Base-by-base conservation (phyloP, 2,888 invertebrate species). In the Drosophila melanosoma region DNA sequence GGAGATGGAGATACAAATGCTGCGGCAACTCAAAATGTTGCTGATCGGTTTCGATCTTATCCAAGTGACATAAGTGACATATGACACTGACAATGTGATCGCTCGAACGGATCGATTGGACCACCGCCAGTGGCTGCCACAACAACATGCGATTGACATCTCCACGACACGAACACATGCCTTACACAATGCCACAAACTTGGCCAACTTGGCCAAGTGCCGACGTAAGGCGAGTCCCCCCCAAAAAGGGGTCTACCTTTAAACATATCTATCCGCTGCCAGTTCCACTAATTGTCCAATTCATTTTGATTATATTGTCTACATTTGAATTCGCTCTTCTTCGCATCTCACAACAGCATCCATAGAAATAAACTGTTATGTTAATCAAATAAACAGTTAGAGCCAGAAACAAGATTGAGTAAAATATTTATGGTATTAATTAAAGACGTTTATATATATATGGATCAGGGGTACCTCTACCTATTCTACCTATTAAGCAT, bases 31-130 rank as follows among this genome's bases (percentile, higher is more conserved):
- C 3, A 40, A 62, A 38, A 32, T 36, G 68, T 29, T 23, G 59
- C 68, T 54, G 64, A 60, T 32, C 64, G 26, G 26, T 12, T 23
- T 20, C 20, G 79, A 76, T 77, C 76, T 76, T 76, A 77, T 80
- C 76, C 32, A 10, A 15, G 38, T 71, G 77, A 77, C 81, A 58
- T 49, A 32, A 54, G 66, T 54, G 65, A 66, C 77, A 80, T 56
- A 63, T 54, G 59, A 63, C 77, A 80, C 59, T 62, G 81, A 66
- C 77, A 77, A 60, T 53, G 66, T 77, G 81, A 76, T 77, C 56
- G 76, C 56, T 12, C 38, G 45, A 29, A 40, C 29, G 49, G 72
- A 65, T 48, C 70, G 79, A 75, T 75, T 67, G 80, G 80, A 64
- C 80, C 78, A 80, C 80, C 78, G 52, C 69, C 69, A 58, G 69